Evolutionary conservation across 2,113 vertebrate genomes (phyloP), one percentile per base, ranked within the genome.

Genomic region (Laterallus jamaicensis): DNA sequence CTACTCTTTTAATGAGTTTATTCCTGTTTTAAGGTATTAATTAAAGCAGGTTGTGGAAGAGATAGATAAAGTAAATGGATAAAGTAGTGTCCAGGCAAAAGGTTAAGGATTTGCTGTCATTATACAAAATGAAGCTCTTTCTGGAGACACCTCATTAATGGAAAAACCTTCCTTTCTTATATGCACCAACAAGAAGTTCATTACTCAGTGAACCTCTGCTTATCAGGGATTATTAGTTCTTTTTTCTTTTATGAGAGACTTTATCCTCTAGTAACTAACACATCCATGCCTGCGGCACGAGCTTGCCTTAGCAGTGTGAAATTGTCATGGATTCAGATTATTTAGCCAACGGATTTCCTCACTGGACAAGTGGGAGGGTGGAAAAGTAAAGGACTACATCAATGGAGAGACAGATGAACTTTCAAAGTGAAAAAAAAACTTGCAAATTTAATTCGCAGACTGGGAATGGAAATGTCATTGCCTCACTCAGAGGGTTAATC

Each of bases 381-480:
- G 63, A 86, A 93, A 86, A 60, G 9, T 75, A 87, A 69, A 95
- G 79, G 86, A 85, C 83, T 92, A 40, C 44, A 88, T 66, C 39
- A 60, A 44, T 29, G 13, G 78, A 67, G 60, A 96, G 79, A 94
- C 84, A 95, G 62, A 80, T 96, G 86, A 97, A 97, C 97, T 97
- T 97, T 97, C 59, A 91, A 93, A 96, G 60, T 69, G 91, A 93
- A 96, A 93, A 93, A 93, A 97, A 97, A 95, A 96, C 87, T 97
- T 97, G 98, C 96, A 98, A 97, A 98, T 98, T 98, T 98, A 98
- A 99, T 98, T 98, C 97, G 91, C 97, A 98, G 93, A 96, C 96
- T 96, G 97, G 96, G 96, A 98, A 98, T 97, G 97, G 97, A 98
- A 98, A 98, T 98, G 98, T 98, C 98, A 98, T 98, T 98, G 97